Evolutionary conservation across 2,113 vertebrate species (phyloP).

Genomic region (Agapornis roseicollis): DNA sequence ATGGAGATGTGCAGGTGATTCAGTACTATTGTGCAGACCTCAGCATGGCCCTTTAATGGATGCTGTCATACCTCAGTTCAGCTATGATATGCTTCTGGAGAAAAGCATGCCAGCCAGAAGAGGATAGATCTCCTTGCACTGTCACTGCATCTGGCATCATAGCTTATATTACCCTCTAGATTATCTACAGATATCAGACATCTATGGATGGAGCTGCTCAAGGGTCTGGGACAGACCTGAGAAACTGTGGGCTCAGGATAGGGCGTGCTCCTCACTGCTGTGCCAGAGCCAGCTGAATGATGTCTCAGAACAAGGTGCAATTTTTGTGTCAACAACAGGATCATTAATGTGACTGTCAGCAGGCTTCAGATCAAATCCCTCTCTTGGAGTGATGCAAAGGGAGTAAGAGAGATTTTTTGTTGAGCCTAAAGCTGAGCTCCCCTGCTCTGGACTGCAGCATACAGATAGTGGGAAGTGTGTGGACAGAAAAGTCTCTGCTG

Average conservation of each 20-base stretch:
- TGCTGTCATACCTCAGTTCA: background rate
- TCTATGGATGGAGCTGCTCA: background rate
- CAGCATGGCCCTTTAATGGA: background rate
- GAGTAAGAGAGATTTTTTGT: background rate
- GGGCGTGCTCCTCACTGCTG: background rate
- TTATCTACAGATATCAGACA: background rate
- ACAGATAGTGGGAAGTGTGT: background rate
- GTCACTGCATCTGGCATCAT: background rate
- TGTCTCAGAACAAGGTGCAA: background rate
- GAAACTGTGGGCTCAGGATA: background rate
- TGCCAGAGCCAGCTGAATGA: background rate
- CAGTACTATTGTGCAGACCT: background rate
- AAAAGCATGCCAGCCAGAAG: background rate
- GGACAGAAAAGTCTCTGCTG: slow-evolving; percentile 1
- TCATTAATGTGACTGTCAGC: background rate
- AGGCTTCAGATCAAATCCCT: background rate
- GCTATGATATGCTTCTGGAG: background rate
- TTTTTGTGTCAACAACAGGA: background rate
- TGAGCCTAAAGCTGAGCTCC: background rate
- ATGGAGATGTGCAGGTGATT: background rate
- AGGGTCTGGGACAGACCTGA: background rate
- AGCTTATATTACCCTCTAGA: background rate
- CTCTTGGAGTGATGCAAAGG: background rate
- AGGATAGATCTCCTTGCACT: background rate
- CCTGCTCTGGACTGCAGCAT: background rate